Evolutionary conservation across 2,888 invertebrate genomes (phyloP), one percentile per base, ranked within the genome.

Genomic region (Congeria kusceri): DNA sequence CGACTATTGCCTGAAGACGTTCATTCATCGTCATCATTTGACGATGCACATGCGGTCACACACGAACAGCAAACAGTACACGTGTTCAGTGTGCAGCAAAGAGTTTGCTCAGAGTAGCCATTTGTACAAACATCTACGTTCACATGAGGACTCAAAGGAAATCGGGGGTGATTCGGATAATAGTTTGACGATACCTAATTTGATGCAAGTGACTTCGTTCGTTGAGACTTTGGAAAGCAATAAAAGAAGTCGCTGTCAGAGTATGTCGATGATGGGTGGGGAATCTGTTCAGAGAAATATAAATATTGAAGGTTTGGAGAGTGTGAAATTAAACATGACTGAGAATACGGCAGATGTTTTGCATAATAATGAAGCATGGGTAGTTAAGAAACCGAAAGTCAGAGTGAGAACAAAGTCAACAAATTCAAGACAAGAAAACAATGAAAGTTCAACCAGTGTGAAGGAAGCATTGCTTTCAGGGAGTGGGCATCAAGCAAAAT

Each of bases 11-110:
- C 53, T 9, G 23, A 87, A 87, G 64, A 82, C 85, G 1, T 87
- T 86, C 28, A 87, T 87, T 47, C 85, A 87, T 56, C 78, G 84
- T 1, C 87, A 87, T 80, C 87, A 87, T 72, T 69, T 87, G 0
- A 87, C 84, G 0, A 87, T 86, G 74, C 87, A 87, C 49, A 65
- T 82, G 61, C 68, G 83, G 7, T 85, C 85, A 49, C 87, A 87
- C 56, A 65, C 65, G 3, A 78, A 78, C 1, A 71, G 67, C 1
- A 84, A 84, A 32, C 83, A 74, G 0, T 82, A 82, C 18, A 63
- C 64, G 2, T 86, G 85, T 58, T 77, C 83, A 5, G 62, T 80
- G 28, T 85, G 85, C 57, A 49, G 75, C 23, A 82, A 84, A 28
- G 83, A 80, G 39, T 86, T 86, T 28, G 69, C 81, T 5, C 86